Evolutionary conservation across 2,113 vertebrate genomes (phyloP).

Genomic region (Ophthalmolycus amberensis): DNA sequence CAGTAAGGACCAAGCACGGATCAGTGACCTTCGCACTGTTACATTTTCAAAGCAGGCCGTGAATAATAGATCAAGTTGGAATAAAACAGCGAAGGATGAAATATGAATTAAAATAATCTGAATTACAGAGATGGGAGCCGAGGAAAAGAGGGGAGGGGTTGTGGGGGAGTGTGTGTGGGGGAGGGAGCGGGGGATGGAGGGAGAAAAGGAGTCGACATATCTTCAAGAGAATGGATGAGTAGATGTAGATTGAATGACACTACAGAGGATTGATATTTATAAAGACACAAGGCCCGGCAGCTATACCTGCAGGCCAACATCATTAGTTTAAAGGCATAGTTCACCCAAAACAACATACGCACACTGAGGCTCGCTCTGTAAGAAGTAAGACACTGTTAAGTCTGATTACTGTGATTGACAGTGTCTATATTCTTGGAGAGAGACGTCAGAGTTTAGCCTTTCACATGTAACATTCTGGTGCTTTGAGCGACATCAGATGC

Average conservation of each 20-base stretch:
- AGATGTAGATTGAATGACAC: constrained; percentile 31
- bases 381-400: neutral
- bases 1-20: constrained; percentile 36
- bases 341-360: neutral
- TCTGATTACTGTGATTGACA: neutral
- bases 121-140: constrained; percentile 42
- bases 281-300: neutral
- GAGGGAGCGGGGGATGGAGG: neutral
- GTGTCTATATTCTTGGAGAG: neutral
- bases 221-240: constrained; percentile 61
- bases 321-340: constrained; percentile 15
- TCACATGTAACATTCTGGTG: neutral
- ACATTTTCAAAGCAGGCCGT: constrained; percentile 72
- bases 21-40: constrained; percentile 73
- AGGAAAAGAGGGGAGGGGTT: neutral
- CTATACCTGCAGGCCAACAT: neutral
- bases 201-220: constrained; percentile 9
- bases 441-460: neutral
- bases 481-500: neutral
- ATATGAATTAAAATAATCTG: constrained; percentile 73
- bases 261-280: constrained; percentile 27
- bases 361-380: neutral
- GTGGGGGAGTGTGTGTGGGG: neutral
- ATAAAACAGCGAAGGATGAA: constrained; percentile 66
- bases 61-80: constrained; percentile 74